Evolutionary conservation across 2,797 vertebrate species (phyloP), one percentile per base, ranked within the genome.

Genomic region (Enteromius fasciolatus): DNA sequence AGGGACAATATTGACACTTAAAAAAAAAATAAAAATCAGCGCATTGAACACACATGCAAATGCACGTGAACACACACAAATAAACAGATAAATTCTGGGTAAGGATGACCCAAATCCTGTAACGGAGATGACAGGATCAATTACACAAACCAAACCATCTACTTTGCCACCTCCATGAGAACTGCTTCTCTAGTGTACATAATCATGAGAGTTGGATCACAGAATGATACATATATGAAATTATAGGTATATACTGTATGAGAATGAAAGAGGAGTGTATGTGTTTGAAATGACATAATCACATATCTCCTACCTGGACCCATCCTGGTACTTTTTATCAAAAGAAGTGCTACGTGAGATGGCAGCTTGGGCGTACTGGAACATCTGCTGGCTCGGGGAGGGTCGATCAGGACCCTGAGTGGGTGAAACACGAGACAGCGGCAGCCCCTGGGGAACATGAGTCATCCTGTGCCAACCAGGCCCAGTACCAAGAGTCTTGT

Each of bases 311-410:
- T 93, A 96, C 95, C 95, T 95, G 31, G 94, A 93, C 46, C 94
- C 94, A 77, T 96, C 96, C n/a, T 95, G 94, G 83, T 94, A 93
- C 81, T 96, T 95, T 89, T 95, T 93, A 81, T 96, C 96, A 18
- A 96, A 96, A 81, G 96, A 96, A 50, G 95, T 95, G 90, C 95
- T 96, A 80, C 95, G 94, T 80, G 95, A 95, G 87, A 96, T 94
- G 89, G 93, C 92, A 14, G 94, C 87, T 87, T 94, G 95, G 36
- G 92, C 91, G 87, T 95, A 95, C 79, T 94, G 95, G 86, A 95
- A 93, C 86, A 95, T 92, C 87, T 94, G 95, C 89, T 96, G 95
- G 90, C 94, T 93, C 70, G 93, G 95, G 77, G 94, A 89, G 83
- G 94, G 92, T 89, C 94, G 94, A 12, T 93, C 92, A 3, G 94